Conservation (phyloP, 2,113 vertebrate species). For the Cochlearius cochlearius region DNA sequence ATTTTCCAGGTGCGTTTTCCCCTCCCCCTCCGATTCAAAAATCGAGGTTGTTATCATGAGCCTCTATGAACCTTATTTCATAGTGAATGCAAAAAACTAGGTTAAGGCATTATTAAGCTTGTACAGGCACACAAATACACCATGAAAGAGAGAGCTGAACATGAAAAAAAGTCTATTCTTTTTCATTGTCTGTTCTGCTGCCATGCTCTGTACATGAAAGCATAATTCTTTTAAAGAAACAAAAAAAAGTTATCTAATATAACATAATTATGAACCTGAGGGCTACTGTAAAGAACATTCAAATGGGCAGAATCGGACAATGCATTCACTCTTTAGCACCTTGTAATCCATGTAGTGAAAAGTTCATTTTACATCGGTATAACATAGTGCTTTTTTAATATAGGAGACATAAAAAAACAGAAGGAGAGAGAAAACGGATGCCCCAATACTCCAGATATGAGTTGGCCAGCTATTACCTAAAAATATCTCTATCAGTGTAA, state of each 20-base stretch:
- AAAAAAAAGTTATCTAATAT: neutral
- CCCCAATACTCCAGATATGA: neutral
- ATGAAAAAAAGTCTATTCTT: neutral
- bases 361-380: neutral
- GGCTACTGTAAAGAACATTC: neutral
- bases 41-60: neutral
- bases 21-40: neutral
- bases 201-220: neutral
- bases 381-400: neutral
- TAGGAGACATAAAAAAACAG: neutral
- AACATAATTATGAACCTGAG: neutral
- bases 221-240: neutral
- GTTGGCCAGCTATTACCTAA: neutral
- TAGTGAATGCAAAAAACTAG: neutral
- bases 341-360: neutral
- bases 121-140: neutral
- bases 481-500: neutral
- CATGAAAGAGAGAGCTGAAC: neutral
- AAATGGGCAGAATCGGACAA: neutral
- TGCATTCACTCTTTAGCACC: neutral
- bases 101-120: constrained; percentile 27
- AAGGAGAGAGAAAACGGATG: neutral
- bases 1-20: neutral
- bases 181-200: neutral
- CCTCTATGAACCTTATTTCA: neutral